A percentile compares a stretch with the other conserved stretches of the same genome.
These are phyloP conservation scores for Eunapius fragilis DNA, from an alignment of 37 sponge, comb jelly and placozoan species.

Conservation along the genomic window DNA sequence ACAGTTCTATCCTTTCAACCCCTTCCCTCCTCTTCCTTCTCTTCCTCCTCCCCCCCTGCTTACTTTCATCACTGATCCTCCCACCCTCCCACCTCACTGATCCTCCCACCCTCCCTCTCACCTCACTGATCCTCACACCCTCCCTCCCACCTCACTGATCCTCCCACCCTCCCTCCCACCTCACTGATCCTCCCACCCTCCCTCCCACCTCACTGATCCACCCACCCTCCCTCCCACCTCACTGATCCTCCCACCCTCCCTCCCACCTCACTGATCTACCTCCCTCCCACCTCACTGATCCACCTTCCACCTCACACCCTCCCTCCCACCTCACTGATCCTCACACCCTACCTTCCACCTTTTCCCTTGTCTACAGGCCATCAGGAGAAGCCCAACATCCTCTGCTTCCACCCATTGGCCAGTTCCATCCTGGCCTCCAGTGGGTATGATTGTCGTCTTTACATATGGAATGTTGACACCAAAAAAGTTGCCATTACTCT, in stretches of 20 bases:
- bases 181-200: background rate
- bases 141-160: too few relatives aligned
- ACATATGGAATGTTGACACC: constrained; percentile 78
- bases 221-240: background rate
- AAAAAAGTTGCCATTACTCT: constrained; percentile 43
- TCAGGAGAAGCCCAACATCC: constrained; percentile 78
- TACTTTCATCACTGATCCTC: background rate
- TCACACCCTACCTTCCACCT: too few relatives aligned
- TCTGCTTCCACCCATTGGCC: constrained; percentile 85
- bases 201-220: background rate
- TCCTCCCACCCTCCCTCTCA: too few relatives aligned
- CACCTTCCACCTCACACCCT: too few relatives aligned
- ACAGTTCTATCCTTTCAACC: background rate
- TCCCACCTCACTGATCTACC: background rate
- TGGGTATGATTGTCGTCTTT: constrained; percentile 67
- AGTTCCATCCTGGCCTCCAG: constrained; percentile 67
- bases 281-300: background rate
- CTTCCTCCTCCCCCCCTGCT: background rate
- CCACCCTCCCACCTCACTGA: background rate
- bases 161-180: too few relatives aligned
- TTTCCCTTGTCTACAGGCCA: constrained; percentile 50
- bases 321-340: background rate
- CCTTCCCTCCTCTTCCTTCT: background rate
- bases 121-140: background rate
- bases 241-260: background rate